Base-by-base conservation (phyloP, 2,113 vertebrate genomes). In the Rhegmatorhina hoffmannsi region DNA sequence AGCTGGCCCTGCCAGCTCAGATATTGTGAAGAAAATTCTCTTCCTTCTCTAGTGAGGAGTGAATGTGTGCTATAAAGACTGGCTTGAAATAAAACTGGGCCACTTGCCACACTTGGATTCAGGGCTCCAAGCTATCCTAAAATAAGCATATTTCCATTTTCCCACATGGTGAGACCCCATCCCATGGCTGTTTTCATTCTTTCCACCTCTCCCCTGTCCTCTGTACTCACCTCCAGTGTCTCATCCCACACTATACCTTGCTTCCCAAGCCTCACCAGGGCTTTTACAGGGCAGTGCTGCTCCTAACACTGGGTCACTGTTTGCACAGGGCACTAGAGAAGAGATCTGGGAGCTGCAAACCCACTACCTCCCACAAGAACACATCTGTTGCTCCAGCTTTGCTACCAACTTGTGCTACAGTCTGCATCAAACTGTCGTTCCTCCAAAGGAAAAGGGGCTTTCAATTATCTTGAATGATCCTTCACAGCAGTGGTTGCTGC, bases 31-130 rank as follows among this genome's bases (percentile, higher is more conserved):
- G 40, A 94, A 95, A 89, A 90, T 68, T 92, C 62, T 87, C 74
- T 33, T 75, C 29, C 26, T 91, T 70, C 58, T 92, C 80, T 89
- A 49, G 28, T 91, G 33, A 95, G 60, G 26, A 95, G 50, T 47
- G 38, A 91, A 95, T 58, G 18, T 50, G 36, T 89, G 50, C 69
- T 92, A 46, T 66, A 75, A 88, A 84, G 68, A 75, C n/a, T 56
- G 24, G 28, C 72, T 79, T 78, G 76, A 93, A 95, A 93, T 89
- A 92, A 89, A 96, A 96, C 64, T 36, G 60, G 89, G 89, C 76
- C 44, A 75, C 38, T 29, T 0, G 68, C 92, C 96, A 94, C 90
- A 59, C 55, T 80, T 67, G 29, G 18, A 89, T 92, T 84, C 73
- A 87, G 64, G 74, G 28, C 67, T 92, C 31, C 31, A 80, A 69